These are phyloP conservation scores for Karalla daura DNA, from an alignment of 2,797 vertebrate species.

Conservation along the genomic window DNA sequence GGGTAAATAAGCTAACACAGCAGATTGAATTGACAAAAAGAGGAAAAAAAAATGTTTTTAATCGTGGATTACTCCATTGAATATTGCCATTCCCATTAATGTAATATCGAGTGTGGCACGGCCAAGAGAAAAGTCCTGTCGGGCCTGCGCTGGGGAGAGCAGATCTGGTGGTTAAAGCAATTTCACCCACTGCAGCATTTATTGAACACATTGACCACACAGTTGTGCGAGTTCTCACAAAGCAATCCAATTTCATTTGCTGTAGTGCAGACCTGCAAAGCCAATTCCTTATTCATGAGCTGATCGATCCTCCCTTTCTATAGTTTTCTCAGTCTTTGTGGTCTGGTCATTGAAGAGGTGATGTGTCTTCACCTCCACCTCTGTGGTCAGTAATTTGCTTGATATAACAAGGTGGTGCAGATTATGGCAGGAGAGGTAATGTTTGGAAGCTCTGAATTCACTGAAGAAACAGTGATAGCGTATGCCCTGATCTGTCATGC, in stretches of 20 bases:
- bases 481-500: neutral
- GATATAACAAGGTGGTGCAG: too few relatives aligned
- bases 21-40: constrained; percentile 27
- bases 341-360: constrained; percentile 16
- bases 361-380: too few relatives aligned
- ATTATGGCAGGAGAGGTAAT: neutral
- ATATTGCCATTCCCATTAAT: constrained; percentile 53
- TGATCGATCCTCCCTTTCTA: constrained; percentile 20
- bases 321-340: constrained; percentile 10
- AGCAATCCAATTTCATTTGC: constrained; percentile 57
- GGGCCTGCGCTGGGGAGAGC: constrained; percentile 26
- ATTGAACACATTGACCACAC: constrained; percentile 68
- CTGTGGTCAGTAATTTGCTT: too few relatives aligned
- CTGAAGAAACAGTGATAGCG: neutral
- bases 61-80: constrained; percentile 46
- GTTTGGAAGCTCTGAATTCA: neutral
- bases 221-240: constrained; percentile 50
- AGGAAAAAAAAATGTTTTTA: constrained; percentile 45
- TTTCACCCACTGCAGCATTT: constrained; percentile 66
- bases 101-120: constrained; percentile 57
- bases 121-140: constrained; percentile 51
- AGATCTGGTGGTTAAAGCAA: constrained; percentile 37
- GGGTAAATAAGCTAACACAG: constrained; percentile 34
- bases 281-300: constrained; percentile 47
- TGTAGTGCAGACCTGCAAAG: constrained; percentile 37